Evolutionary conservation across 2,113 vertebrate genomes (phyloP).

Genomic region (Nannospalax galili): DNA sequence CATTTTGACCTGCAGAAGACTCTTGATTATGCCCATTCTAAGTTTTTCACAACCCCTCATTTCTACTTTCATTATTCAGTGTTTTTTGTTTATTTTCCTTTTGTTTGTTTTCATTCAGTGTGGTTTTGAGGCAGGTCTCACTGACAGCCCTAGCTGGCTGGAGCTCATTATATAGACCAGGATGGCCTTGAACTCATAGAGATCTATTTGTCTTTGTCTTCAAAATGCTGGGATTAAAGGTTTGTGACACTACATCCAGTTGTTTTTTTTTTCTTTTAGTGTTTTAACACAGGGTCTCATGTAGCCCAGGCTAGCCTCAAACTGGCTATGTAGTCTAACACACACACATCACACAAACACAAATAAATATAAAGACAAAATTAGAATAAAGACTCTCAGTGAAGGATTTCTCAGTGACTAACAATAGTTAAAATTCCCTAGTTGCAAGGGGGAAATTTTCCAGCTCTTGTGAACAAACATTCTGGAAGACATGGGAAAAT

Average conservation of each 20-base stretch:
- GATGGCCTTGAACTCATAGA: not conserved
- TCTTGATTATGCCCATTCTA: not conserved
- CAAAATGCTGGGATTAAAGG: not conserved
- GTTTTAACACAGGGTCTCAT: not conserved
- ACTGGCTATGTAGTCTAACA: not conserved
- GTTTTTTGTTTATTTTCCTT: not conserved
- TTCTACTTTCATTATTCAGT: constrained; percentile 36
- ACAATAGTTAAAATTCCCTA: constrained; percentile 56
- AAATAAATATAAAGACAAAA: not conserved
- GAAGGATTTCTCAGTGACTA: constrained; percentile 46
- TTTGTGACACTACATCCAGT: not conserved
- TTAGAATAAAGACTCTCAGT: not conserved
- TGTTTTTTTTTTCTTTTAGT: not conserved
- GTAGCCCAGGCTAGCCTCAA: not conserved
- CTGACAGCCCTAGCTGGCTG: not conserved
- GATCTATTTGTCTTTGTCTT: not conserved
- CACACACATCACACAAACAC: not conserved
- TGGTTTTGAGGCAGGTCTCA: not conserved
- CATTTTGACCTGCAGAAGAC: not conserved
- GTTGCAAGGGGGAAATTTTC: constrained; percentile 44
- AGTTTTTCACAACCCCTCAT: not conserved
- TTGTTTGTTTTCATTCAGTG: not conserved
- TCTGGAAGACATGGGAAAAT: constrained; percentile 78
- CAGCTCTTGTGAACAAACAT: constrained; percentile 57
- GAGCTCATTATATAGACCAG: not conserved